Conservation (phyloP, 2,797 vertebrate species). For the Anas acuta region DNA sequence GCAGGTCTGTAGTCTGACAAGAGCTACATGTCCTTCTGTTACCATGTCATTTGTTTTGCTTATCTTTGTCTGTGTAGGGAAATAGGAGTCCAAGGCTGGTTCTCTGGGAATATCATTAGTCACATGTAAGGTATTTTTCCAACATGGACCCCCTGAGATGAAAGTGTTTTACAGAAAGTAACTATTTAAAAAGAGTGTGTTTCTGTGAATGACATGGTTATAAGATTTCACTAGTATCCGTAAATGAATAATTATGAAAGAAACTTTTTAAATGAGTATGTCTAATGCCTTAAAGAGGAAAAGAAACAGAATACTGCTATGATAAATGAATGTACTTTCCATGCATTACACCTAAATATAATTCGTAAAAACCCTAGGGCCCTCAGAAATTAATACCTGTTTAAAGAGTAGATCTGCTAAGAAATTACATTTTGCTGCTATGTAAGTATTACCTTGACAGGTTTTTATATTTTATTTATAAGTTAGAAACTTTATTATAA, state of each 20-base stretch:
- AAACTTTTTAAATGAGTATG: neutral
- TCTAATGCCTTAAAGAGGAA: neutral
- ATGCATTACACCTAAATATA: neutral
- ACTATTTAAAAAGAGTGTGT: neutral
- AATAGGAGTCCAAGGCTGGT: neutral
- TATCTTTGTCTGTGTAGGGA: neutral
- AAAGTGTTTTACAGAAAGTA: neutral
- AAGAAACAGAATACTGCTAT: neutral
- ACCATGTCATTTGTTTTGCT: slow-evolving; percentile 12
- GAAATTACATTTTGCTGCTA: neutral
- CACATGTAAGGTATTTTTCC: neutral
- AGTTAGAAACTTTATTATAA: neutral
- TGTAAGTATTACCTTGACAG: neutral
- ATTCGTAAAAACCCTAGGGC: neutral
- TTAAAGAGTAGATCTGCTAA: neutral
- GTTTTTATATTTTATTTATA: neutral
- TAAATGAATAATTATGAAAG: neutral
- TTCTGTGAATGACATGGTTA: neutral
- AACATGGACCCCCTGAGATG: neutral
- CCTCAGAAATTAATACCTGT: neutral
- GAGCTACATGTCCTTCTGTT: neutral
- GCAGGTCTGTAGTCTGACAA: neutral
- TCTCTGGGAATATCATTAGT: neutral
- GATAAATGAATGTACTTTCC: neutral
- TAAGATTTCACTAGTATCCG: neutral